phyloP scores from a whole-genome alignment of 2,888 invertebrate species.

The Chloroclystis v-ata region DNA sequence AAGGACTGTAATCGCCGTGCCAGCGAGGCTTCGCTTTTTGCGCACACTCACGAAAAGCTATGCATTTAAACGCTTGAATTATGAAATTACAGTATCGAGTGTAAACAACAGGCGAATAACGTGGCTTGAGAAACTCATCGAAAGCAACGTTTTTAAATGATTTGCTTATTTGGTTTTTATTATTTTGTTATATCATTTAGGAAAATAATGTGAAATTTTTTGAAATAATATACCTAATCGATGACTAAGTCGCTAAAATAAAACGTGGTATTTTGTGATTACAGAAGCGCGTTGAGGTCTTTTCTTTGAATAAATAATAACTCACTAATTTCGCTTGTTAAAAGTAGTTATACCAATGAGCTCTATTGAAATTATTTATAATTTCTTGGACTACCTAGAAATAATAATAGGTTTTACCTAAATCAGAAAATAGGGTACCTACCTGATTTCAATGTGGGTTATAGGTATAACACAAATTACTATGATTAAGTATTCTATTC shows the following conservation, averaged over 20 bases:
- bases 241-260: neutral
- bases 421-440: no score
- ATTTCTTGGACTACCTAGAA: no score
- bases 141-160: neutral
- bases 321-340: no score
- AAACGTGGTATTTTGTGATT: neutral
- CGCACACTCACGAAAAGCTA: slow-evolving; percentile 72
- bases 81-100: slow-evolving; percentile 76
- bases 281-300: neutral
- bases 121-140: neutral
- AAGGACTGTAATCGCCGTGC: slow-evolving; percentile 73
- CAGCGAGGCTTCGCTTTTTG: slow-evolving; percentile 61
- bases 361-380: no score
- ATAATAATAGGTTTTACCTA: no score
- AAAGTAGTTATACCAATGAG: no score
- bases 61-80: slow-evolving; percentile 78
- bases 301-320: neutral
- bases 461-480: no score
- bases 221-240: neutral
- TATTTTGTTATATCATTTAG: no score
- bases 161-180: neutral
- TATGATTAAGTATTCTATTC: no score
- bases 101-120: slow-evolving; percentile 52
- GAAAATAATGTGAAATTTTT: no score
- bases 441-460: no score